Conservation (phyloP, 2,888 invertebrate species). For the Acleris emargana region DNA sequence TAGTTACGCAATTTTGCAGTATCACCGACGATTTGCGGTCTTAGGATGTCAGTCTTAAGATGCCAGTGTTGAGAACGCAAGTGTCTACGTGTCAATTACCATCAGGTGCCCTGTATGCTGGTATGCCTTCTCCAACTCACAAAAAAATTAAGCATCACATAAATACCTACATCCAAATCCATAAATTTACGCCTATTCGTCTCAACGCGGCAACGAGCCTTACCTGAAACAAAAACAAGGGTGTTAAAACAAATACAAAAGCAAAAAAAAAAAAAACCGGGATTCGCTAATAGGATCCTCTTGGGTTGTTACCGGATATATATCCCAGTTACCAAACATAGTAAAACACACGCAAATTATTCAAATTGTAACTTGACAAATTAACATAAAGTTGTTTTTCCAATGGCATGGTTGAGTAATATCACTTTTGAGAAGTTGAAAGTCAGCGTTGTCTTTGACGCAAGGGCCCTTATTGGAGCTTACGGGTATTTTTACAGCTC, state of each 20-base stretch:
- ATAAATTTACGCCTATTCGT: no score
- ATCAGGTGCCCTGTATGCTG: no score
- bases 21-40: no score
- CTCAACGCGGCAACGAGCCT: background rate
- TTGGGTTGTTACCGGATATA: background rate
- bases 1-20: no score
- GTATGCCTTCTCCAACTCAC: no score
- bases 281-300: background rate
- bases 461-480: conserved; percentile 13
- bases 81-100: no score
- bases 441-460: conserved; percentile 1
- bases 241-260: background rate
- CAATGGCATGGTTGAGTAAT: background rate
- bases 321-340: no score
- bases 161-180: background rate
- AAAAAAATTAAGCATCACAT: no score
- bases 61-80: no score
- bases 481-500: conserved; percentile 4
- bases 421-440: background rate
- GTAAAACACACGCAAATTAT: background rate
- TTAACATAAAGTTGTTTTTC: background rate
- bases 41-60: no score
- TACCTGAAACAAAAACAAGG: conserved; percentile 6
- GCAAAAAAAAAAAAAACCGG: background rate
- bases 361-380: background rate